Evolutionary conservation across 1,140 invertebrate genomes (phyloP), one percentile per base, ranked within the genome.

Genomic region (Laupala kohalensis): DNA sequence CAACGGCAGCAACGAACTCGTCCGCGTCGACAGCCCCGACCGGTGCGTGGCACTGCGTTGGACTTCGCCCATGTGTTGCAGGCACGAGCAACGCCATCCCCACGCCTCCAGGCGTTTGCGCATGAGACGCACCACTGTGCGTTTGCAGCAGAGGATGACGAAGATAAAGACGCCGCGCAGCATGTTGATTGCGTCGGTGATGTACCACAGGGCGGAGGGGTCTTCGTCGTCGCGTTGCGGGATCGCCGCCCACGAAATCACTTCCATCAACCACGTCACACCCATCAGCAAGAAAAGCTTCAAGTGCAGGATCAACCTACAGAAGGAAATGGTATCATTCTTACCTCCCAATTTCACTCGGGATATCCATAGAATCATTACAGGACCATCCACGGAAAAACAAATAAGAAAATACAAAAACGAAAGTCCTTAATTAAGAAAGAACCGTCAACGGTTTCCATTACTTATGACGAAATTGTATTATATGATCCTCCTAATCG

Each of bases 231-330:
- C 37, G 37, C 19, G 9, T 19, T 53, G 9, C 19, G 9, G 53
- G 24, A 79, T 73, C 0, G 75, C 69, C 6, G 73, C 72, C 77
- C 78, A 82, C 3, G 80, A 79, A 9, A 83, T 70, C 28, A 82
- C 76, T 74, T 83, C 82, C 5, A 79, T 76, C 5, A 78, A 74
- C 79, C 82, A 82, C 0, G 77, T 79, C 4, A 83, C 74, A 3
- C 82, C 82, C 80, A 82, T 83, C 25, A 83, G 74, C 6, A 80
- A 70, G 71, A 83, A 83, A 23, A 83, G 75, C 71, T 82, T 83
- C 9, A 78, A 53, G 73, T 82, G 82, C 13, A 83, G 72, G 30
- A 76, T 72, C 25, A 82, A 77, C 68, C 82, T 83, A 75, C 25
- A 29, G 74, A 69, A 53, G n/a, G n/a, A n/a, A n/a, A n/a, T n/a